Conservation (phyloP, 2,888 invertebrate genomes). For the Barypeithes pellucidus region DNA sequence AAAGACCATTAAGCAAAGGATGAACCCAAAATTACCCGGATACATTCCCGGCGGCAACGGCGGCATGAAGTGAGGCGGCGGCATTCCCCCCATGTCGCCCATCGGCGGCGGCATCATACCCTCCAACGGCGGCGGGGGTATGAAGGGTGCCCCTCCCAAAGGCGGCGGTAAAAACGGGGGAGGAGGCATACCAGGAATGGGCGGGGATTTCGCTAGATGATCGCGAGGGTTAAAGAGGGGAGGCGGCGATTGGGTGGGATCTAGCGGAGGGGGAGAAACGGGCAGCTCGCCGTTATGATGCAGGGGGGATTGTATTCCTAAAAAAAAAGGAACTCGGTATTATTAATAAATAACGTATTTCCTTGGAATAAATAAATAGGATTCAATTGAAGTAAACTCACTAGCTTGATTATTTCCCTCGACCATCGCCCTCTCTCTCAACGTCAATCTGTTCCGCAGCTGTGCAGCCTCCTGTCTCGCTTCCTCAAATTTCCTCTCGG, state of each 20-base stretch:
- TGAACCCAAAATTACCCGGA: conserved; percentile 61
- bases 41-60: conserved; percentile 68
- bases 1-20: background rate
- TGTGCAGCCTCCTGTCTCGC: conserved; percentile 81
- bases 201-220: conserved; percentile 69
- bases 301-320: conserved; percentile 74
- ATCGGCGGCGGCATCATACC: conserved; percentile 75
- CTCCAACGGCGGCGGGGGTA: conserved; percentile 67
- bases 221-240: conserved; percentile 69
- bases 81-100: conserved; percentile 54
- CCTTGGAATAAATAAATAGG: background rate
- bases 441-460: conserved; percentile 76
- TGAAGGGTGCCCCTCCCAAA: conserved; percentile 71
- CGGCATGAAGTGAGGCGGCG: conserved; percentile 70
- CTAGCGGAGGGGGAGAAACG: conserved; percentile 71
- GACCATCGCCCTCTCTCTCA: conserved; percentile 72
- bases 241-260: conserved; percentile 70
- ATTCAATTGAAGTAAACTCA: conserved; percentile 64
- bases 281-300: conserved; percentile 72
- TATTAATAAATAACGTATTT: background rate
- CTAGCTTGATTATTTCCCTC: conserved; percentile 72
- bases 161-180: conserved; percentile 78
- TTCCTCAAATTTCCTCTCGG: conserved; percentile 88
- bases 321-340: conserved; percentile 38
- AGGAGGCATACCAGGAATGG: conserved; percentile 74